Evolutionary conservation across 2,113 vertebrate genomes (phyloP), one percentile per base, ranked within the genome.

Genomic region (Chaetodon trifascialis): DNA sequence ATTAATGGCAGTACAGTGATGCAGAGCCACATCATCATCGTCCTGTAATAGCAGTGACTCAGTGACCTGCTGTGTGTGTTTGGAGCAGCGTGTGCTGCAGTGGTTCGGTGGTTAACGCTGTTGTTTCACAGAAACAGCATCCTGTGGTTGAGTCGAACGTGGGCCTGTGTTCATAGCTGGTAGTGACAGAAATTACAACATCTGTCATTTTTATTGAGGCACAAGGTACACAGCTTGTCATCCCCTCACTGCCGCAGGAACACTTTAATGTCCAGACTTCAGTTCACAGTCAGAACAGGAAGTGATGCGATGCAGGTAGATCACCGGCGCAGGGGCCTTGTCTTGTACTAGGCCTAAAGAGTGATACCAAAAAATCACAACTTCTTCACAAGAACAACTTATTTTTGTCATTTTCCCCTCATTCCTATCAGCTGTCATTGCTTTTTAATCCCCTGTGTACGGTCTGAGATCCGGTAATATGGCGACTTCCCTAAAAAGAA

Each of bases 1-100:
- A 30, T 30, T 30, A 30, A 30, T 30, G 30, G 2, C 30, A 30
- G 12, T 16, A 30, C 16, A 0, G 25, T 34, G 5, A 36, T 51
- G 46, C 46, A 68, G 11, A 47, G 16, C 69, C 40, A 60, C 65
- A 36, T 68, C 55, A 36, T 68, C 55, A 34, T 73, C 42, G 30
- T 30, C 30, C 34, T 59, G 44, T 49, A 73, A 17, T 36, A 62
- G 44, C 3, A 17, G 25, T 23, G 25, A 73, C 17, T 49, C 56
- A 74, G 44, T 63, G 44, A 23, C 19, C 62, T n/a, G 17, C 42
- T 51, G 30, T 51, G 44, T 54, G 5, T 65, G 62, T 62, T 17
- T 59, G 56, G 7, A 36, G 10, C n/a, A n/a, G 17, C 5, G 51
- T 21, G 52, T 34, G 54, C 23, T 17, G 23, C 16, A 34, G 5